A percentile compares a stretch with the other conserved stretches of the same genome.
phyloP scores from a whole-genome alignment of 1,140 invertebrate species.

The Proales similis region DNA sequence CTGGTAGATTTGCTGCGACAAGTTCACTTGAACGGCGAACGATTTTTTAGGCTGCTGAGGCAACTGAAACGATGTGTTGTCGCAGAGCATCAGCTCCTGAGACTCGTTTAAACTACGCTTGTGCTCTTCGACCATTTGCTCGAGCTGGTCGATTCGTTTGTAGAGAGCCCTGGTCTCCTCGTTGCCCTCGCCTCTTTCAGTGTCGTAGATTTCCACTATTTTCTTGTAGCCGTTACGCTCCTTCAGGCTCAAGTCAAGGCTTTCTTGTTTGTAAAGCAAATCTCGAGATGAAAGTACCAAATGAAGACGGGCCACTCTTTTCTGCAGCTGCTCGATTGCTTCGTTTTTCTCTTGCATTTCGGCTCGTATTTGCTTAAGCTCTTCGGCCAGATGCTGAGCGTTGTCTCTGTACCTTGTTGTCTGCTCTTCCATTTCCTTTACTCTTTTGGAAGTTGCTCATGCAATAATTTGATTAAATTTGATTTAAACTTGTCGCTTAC shows the following conservation, averaged over 20 bases:
- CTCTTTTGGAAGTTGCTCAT: background rate
- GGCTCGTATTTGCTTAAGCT: slow-evolving; percentile 14
- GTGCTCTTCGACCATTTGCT: slow-evolving; percentile 24
- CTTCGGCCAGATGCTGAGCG: background rate
- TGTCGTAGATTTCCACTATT: slow-evolving; percentile 19
- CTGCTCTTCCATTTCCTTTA: background rate
- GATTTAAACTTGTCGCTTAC: slow-evolving; percentile 16
- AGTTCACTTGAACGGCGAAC: slow-evolving; percentile 14
- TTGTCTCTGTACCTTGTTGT: slow-evolving; percentile 9
- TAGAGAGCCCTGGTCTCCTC: background rate
- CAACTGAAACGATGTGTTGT: slow-evolving; percentile 1
- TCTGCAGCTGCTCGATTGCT: background rate
- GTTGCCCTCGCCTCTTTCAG: background rate
- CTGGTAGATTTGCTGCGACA: slow-evolving; percentile 12
- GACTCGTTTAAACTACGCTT: slow-evolving; percentile 24
- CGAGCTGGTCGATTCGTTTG: background rate
- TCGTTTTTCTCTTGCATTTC: slow-evolving; percentile 11
- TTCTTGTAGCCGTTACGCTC: slow-evolving; percentile 34
- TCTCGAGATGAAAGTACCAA: too few species aligned
- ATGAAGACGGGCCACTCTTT: slow-evolving; percentile 3
- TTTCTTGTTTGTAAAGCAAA: too few species aligned
- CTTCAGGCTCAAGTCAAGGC: too few species aligned
- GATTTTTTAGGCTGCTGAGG: slow-evolving; percentile 4
- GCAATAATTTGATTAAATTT: background rate
- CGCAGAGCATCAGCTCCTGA: slow-evolving; percentile 2